Conservation (phyloP, 2,797 vertebrate species). For the Phyllotis vaccarum region DNA sequence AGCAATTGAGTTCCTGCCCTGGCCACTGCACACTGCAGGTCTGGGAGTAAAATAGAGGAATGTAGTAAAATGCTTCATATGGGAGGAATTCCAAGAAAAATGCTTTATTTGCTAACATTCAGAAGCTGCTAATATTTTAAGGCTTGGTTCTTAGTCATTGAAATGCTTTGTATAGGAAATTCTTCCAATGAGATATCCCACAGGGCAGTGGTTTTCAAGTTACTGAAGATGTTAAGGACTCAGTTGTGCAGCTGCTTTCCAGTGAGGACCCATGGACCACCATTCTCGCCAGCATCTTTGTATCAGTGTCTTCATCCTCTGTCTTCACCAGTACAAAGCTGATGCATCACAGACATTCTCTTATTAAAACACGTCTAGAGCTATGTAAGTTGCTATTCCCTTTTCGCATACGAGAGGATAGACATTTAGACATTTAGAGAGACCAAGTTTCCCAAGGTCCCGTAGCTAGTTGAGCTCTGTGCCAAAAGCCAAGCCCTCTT, state of each 20-base stretch:
- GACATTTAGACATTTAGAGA: conserved; percentile 41
- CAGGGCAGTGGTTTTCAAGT: not conserved
- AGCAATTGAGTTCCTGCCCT: not conserved
- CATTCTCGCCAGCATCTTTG: not conserved
- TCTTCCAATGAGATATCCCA: conserved; percentile 15
- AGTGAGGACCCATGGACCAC: not conserved
- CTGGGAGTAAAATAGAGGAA: conserved; percentile 6
- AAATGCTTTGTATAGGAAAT: conserved; percentile 49
- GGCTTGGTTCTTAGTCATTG: conserved; percentile 23
- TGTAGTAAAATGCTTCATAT: conserved; percentile 24
- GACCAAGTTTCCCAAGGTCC: conserved; percentile 61
- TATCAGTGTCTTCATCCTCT: not conserved
- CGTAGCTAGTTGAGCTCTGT: not conserved
- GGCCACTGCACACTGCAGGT: not conserved
- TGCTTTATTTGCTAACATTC: not conserved
- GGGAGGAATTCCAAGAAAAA: conserved; percentile 50
- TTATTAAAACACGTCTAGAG: not conserved
- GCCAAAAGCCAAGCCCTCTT: conserved; percentile 44
- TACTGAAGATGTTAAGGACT: not conserved
- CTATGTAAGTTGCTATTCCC: not conserved
- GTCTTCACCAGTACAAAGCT: not conserved
- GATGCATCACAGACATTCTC: not conserved
- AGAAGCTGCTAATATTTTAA: conserved; percentile 49
- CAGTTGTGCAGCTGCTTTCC: not conserved
- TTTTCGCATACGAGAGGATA: conserved; percentile 52